Conservation (phyloP, 2,888 invertebrate genomes). For the Brachyptera risi region DNA sequence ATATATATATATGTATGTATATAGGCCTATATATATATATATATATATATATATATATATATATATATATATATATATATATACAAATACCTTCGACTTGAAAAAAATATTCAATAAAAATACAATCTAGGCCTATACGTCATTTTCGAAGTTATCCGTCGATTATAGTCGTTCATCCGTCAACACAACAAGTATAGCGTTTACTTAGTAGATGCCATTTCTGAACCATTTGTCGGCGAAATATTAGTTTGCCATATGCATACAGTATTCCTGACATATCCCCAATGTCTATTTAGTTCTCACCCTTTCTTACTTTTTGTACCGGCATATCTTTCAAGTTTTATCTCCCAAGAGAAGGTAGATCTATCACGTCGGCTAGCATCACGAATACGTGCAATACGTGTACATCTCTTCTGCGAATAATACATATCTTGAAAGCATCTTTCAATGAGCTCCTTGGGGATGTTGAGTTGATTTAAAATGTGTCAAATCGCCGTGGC, state of each 20-base stretch:
- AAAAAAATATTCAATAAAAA: too few species aligned
- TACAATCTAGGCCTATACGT: too few species aligned
- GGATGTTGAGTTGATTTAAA: neutral
- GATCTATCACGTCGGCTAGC: neutral
- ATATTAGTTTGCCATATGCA: neutral
- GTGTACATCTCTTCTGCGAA: neutral
- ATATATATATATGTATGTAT: too few species aligned
- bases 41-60: too few species aligned
- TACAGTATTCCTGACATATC: neutral
- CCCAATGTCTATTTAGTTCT: slow-evolving; percentile 5
- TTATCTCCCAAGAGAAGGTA: neutral
- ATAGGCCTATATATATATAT: too few species aligned
- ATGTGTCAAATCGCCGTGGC: neutral
- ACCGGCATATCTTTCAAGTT: neutral
- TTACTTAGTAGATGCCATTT: too few species aligned
- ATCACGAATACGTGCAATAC: too few species aligned
- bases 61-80: too few species aligned
- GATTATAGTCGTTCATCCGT: too few species aligned
- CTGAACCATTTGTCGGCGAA: neutral
- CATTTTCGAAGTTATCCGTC: too few species aligned
- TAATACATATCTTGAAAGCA: slow-evolving; percentile 5
- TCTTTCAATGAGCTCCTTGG: slow-evolving; percentile 8
- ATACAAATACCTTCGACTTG: too few species aligned
- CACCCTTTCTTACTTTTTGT: neutral
- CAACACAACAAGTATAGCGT: too few species aligned